Evolutionary conservation across 2,113 vertebrate genomes (phyloP), one percentile per base, ranked within the genome.

Genomic region (Chamaea fasciata): DNA sequence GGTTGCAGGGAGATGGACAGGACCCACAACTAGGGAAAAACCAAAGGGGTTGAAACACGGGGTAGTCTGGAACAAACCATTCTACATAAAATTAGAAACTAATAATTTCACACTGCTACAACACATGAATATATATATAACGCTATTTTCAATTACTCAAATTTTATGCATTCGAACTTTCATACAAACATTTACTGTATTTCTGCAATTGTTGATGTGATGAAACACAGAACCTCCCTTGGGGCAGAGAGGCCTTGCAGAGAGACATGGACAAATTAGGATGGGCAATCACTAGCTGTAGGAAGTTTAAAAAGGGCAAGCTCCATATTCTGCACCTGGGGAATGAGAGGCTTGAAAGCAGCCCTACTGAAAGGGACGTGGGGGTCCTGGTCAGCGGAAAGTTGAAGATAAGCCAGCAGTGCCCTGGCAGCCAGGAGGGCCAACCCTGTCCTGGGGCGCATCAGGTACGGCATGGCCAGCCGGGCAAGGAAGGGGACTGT

Each of bases 351-450:
- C 8, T 68, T 46, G 24, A 75, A 1, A 55, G 4, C 6, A 76
- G 18, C 0, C 1, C 30, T 4, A 1, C 3, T 0, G 30, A 19
- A 27, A 62, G 11, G 4, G 5, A 13, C 9, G 11, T 55, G 26
- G 11, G 0, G 2, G 1, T 47, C 6, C 47, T 35, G 16, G 39
- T 11, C 0, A 0, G 2, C 3, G 1, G 2, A 4, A 60, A 35
- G 30, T 1, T 41, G 30, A 55, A n/a, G 0, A 0, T 15, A 28
- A 60, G 2, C 0, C 39, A 46, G 16, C 39, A 67, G 46, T 18
- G 69, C 52, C 39, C 33, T n/a, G 28, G 44, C 28, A 67, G 52
- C 46, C 46, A 53, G 53, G 24, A 60, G 24, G 19, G 27, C 3
- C 78, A 60, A 2, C 1, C 3, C 0, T 53, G 28, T 15, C 46